Evolutionary conservation across 2,888 invertebrate species (phyloP), one percentile per base, ranked within the genome.

Genomic region (Phragmatobia fuliginosa): DNA sequence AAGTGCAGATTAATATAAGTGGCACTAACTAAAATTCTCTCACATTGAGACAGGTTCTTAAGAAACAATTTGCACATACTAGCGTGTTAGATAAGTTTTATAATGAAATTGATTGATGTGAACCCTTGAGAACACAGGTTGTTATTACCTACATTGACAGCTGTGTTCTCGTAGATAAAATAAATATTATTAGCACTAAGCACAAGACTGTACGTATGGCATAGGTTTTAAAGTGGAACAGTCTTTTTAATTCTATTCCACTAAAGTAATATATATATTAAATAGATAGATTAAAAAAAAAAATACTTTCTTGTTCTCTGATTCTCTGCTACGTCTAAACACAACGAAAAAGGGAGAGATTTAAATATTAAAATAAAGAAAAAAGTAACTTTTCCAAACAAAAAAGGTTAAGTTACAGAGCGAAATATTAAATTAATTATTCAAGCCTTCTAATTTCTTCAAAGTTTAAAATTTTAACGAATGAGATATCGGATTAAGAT

Each of bases 391-490:
- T 65, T 65, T 65, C 25, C 16, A 60, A 36, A 63, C 6, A 32
- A 33, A 65, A 56, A 65, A 52, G 64, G 28, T 65, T 28, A 65
- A 65, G 21, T 56, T 56, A 25, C 56, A 36, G 38, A 56, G 56
- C 56, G 25, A 56, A 18, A 56, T 36, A 36, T 65, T 41, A 25
- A 32, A 49, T 63, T 65, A 77, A 70, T 66, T 69, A 63, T 41
- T n/a, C 21, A 74, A 63, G 52, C 45, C 31, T 70, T 72, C 49
- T 28, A 66, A 67, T 62, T n/a, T 76, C 36, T 67, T 14, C 14
- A 21, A 56, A 65, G 36, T 65, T 32, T 33, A 31, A 69, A 66
- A 62, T 68, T 75, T 68, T 72, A 73, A 74, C 72, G 62, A 75
- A 68, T 61, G 36, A 61, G 70, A 62, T 32, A 41, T 33, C 58